Base-by-base conservation (phyloP, 2,888 invertebrate species). In the Acronicta aceris region DNA sequence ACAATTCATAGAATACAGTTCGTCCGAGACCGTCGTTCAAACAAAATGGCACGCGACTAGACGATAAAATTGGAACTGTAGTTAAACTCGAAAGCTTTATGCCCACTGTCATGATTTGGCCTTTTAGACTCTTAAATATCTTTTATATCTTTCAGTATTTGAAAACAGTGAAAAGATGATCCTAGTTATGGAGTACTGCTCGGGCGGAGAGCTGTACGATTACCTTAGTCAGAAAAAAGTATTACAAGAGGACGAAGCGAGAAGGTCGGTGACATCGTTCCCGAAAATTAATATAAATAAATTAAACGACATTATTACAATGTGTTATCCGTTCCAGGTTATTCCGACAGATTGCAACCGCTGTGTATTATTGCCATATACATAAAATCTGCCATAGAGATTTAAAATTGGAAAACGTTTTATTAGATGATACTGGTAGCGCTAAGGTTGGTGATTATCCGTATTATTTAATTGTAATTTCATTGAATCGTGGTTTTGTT, bases 81-180 rank as follows among this genome's bases (percentile, higher is more conserved):
- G n/a, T 27, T n/a, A 6, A 30, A 27, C 10, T 42, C 16, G 55
- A 13, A 36, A 40, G 53, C 30, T 50, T 66, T 41, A 43, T 21
- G 53, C 40, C 17, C 33, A 33, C 40, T 36, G 12, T 38, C 16
- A 16, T 49, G 27, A 61, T 53, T 16, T 50, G 42, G 38, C 52
- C 33, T 48, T 66, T 45, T 30, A 21, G 55, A 45, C 16, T 46
- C 1, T 72, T 40, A 56, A 66, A 46, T 65, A 59, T 38, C 41
- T 56, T 65, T 52, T 65, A 67, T 69, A 65, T 71, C 73, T 95
- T 96, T 72, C 95, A 98, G 99, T 99, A 81, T 99, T 99, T 95
- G 99, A 99, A 95, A 99, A 99, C 95, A 97, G 98, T 85, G 99
- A 99, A 94, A 99, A 99, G 95, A 99, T 99, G 97, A 99, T 99